Conservation (phyloP, 2,113 vertebrate species). For the Puffinus mauretanicus region DNA sequence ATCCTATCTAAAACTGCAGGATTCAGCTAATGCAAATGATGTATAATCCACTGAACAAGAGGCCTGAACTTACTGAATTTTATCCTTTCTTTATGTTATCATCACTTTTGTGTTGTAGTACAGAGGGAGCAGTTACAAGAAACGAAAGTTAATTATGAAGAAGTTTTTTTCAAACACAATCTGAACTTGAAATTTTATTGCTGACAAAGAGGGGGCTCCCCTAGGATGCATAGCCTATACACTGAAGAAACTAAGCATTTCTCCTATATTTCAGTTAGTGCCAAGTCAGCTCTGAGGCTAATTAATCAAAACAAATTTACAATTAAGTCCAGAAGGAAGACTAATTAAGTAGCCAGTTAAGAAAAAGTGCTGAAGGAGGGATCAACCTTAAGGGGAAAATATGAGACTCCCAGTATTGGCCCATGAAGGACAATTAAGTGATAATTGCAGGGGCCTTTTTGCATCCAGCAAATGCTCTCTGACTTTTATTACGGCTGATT, state of each 20-base stretch:
- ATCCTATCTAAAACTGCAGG: not conserved
- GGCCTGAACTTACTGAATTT: not conserved
- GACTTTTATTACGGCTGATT: not conserved
- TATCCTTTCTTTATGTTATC: not conserved
- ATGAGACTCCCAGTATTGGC: slow-evolving; percentile 7
- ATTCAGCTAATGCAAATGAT: not conserved
- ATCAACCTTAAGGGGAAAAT: slow-evolving; percentile 27
- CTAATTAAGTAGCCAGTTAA: slow-evolving; percentile 66
- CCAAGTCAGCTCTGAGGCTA: slow-evolving; percentile 67
- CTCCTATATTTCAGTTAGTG: slow-evolving; percentile 50
- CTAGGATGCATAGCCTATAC: not conserved
- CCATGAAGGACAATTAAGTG: slow-evolving; percentile 49
- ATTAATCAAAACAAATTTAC: slow-evolving; percentile 78
- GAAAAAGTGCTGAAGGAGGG: slow-evolving; percentile 66
- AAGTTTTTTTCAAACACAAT: not conserved
- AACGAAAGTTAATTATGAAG: slow-evolving; percentile 22
- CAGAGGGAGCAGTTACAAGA: not conserved
- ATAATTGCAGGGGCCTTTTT: slow-evolving; percentile 53
- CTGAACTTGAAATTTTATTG: slow-evolving; percentile 60
- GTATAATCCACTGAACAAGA: not conserved
- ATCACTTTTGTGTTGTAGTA: not conserved
- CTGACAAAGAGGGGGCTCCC: slow-evolving; percentile 44
- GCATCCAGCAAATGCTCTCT: slow-evolving; percentile 3
- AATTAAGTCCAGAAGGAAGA: slow-evolving; percentile 67
- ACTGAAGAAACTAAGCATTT: slow-evolving; percentile 45